Base-by-base conservation (phyloP, 2,888 invertebrate species). In the Lasioglossum malachurum region DNA sequence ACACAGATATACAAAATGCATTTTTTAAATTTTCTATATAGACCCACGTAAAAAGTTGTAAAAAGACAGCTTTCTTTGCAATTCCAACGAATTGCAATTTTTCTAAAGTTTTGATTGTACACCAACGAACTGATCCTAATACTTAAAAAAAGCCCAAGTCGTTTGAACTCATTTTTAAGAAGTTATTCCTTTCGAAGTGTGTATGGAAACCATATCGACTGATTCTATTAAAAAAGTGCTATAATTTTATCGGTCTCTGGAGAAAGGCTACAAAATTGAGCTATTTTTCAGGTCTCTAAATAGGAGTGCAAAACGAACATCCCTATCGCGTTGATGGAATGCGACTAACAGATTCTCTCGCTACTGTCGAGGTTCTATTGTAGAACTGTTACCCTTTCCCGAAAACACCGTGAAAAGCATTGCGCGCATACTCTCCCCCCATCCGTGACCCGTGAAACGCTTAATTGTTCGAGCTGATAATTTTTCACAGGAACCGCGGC, bases 381-480 rank as follows among this genome's bases (percentile, higher is more conserved):
- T 14, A 31, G 16, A 16, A 16, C 16, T 16, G 31, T 64, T 19
- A 31, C 16, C 64, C 64, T 64, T 64, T 64, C 19, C 64, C 64
- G 31, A 64, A 31, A 64, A 64, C 64, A 64, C 64, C 16, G 64
- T 31, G 64, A 31, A 64, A 64, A 64, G 64, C 31, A 64, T 64
- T 19, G 64, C 64, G 31, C 31, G 64, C 31, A 64, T 64, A 64
- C 31, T 64, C 64, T 31, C 7, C 31, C 31, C 64, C 64, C 64
- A 8, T 7, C 14, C 31, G 16, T 16, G 31, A 31, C 31, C 57
- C 31, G 7, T 64, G 64, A 19, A 64, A 64, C 64, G 64, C 64
- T 83, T 77, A 84, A 84, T 84, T 83, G 73, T 73, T 67, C 77
- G 41, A 35, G 23, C 49, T 75, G 23, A 73, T 83, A 53, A 83